Percentiles rank a stretch among this genome's conserved stretches.
Conservation (phyloP, 2,797 vertebrate species). For the Oophaga sylvatica region DNA sequence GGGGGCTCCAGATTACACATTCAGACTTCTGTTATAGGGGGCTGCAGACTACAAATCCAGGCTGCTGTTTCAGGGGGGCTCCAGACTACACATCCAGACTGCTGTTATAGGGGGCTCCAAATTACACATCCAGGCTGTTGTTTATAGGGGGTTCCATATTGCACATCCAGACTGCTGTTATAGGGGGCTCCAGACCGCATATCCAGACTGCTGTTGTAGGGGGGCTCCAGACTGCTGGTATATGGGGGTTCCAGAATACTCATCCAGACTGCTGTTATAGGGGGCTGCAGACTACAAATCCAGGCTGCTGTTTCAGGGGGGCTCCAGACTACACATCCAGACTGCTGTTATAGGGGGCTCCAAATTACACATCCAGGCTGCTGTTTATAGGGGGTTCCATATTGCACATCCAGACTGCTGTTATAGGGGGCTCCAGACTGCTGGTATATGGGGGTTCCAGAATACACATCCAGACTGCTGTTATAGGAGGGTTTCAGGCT, state of each 20-base stretch:
- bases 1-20: not conserved
- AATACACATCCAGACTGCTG: too few species aligned
- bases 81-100: not conserved
- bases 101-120: not conserved
- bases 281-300: too few species aligned
- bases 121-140: not conserved
- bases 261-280: not conserved
- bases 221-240: not conserved
- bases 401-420: not conserved
- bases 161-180: not conserved
- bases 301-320: not conserved
- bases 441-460: not conserved
- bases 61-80: not conserved
- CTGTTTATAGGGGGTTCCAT: not conserved
- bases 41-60: not conserved
- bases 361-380: not conserved
- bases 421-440: conserved; percentile 2
- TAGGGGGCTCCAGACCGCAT: not conserved
- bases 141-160: not conserved
- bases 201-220: not conserved
- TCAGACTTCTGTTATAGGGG: not conserved
- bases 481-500: too few species aligned
- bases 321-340: not conserved
- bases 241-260: not conserved
- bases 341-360: not conserved